These are phyloP conservation scores for Engraulis encrasicolus DNA, from an alignment of 2,113 vertebrate species.

Conservation along the genomic window DNA sequence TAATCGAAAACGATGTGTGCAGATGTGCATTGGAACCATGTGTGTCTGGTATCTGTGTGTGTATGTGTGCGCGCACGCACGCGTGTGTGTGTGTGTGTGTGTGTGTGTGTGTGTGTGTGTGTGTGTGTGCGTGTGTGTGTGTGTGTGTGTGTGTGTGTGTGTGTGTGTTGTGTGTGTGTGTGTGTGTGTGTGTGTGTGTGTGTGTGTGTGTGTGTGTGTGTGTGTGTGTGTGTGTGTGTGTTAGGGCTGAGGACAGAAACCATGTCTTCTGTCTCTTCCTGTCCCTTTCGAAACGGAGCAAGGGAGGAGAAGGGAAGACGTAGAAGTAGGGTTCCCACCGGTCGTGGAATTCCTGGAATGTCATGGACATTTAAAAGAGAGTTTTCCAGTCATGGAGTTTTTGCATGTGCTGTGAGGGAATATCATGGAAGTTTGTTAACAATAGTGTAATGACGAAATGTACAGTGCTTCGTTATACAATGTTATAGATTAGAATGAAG, in stretches of 20 bases:
- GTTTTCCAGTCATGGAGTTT: too few species aligned
- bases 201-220: neutral
- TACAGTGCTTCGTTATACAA: too few species aligned
- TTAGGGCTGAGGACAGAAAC: slow-evolving; percentile 30
- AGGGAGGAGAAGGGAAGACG: neutral
- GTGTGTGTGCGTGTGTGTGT: neutral
- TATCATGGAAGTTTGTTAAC: too few species aligned
- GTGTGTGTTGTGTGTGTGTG: neutral
- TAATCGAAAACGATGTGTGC: slow-evolving; percentile 36
- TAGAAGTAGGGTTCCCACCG: too few species aligned
- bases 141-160: neutral
- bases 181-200: neutral
- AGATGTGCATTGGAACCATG: slow-evolving; percentile 42
- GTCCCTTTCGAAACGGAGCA: neutral
- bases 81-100: neutral
- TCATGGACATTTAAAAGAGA: too few species aligned
- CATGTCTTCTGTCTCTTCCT: too few species aligned
- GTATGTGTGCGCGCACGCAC: too few species aligned
- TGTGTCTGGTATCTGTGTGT: slow-evolving; percentile 14
- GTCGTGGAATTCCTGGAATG: too few species aligned
- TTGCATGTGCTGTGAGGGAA: too few species aligned
- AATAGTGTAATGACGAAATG: too few species aligned
- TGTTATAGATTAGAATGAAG: too few species aligned
- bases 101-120: too few species aligned
- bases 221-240: slow-evolving; percentile 12